Evolutionary conservation across 2,113 vertebrate species (phyloP).

Genomic region (Ceratotherium simum): DNA sequence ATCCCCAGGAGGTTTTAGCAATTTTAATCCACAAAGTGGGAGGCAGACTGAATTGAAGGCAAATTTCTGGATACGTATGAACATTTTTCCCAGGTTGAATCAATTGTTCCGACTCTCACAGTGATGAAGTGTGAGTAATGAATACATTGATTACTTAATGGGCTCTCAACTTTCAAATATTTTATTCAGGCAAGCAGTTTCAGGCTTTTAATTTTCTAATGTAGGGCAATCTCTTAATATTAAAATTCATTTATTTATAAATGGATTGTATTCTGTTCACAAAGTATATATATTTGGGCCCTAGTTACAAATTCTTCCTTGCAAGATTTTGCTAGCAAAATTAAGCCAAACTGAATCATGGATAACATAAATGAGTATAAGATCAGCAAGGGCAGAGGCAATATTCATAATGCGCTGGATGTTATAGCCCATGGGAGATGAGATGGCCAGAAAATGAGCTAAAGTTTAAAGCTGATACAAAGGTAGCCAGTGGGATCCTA

Average conservation of each 20-base stretch:
- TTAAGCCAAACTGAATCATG: slow-evolving; percentile 60
- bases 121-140: slow-evolving; percentile 60
- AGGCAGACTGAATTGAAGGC: background rate
- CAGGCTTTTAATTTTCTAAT: slow-evolving; percentile 67
- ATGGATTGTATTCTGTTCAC: slow-evolving; percentile 12
- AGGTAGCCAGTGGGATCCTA: slow-evolving; percentile 47
- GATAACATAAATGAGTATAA: slow-evolving; percentile 68
- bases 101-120: slow-evolving; percentile 60
- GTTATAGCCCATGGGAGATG: slow-evolving; percentile 64
- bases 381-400: slow-evolving; percentile 51
- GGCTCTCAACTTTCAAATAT: slow-evolving; percentile 52
- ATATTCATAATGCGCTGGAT: slow-evolving; percentile 69
- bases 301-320: slow-evolving; percentile 61
- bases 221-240: slow-evolving; percentile 22
- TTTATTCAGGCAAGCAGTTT: slow-evolving; percentile 58
- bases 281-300: background rate
- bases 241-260: slow-evolving; percentile 62
- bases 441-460: slow-evolving; percentile 60
- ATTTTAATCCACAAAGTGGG: slow-evolving; percentile 22
- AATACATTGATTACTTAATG: slow-evolving; percentile 70
- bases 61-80: slow-evolving; percentile 13
- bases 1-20: background rate
- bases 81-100: slow-evolving; percentile 24
- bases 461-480: slow-evolving; percentile 52
- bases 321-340: slow-evolving; percentile 64